Evolutionary conservation across 1,140 invertebrate genomes (phyloP), one percentile per base, ranked within the genome.

Genomic region (Leptopilina clavipes): DNA sequence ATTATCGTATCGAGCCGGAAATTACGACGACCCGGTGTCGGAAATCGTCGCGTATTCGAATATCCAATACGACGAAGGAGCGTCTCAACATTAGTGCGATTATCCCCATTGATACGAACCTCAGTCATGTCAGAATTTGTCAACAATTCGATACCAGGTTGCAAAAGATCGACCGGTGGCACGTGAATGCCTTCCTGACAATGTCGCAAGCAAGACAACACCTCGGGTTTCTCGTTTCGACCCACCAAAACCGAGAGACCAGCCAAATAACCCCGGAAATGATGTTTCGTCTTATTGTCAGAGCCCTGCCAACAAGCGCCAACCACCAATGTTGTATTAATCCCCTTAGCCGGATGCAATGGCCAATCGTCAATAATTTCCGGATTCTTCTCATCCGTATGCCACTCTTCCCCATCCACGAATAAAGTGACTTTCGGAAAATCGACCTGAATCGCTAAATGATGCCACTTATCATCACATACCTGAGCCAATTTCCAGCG

Each of bases 351-450:
- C 22, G 97, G 96, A 89, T 99, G 98, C 12, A 99, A 91, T n/a
- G 98, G 98, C 98, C 98, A 99, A 90, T 99, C 98, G 89, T 99
- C 98, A 85, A 99, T 97, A 37, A 99, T 96, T 89, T 99, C 98
- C 0, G 97, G 97, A 84, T 98, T 98, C 86, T 95, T 94, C 82
- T 96, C 95, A 71, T 93, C 92, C 6, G 94, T 92, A 71, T 92
- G 92, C 90, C 96, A 96, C 17, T 94, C 89, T 85, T 95, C 94
- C 0, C 98, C 98, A 90, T 99, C 98, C 76, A 99, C 93, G 87
- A 94, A 97, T 25, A 99, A 90, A 75, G 94, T 94, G 12, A 98
- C 96, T 81, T 96, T 95, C 0, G 97, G 95, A 92, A 98, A 97
- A 76, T 95, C 93, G 3, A 99, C 95, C 85, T 96, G 97, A 19